A percentile compares a stretch with the other conserved stretches of the same genome.
Conservation (phyloP, 2,797 vertebrate species). For the Helostoma temminkii region DNA sequence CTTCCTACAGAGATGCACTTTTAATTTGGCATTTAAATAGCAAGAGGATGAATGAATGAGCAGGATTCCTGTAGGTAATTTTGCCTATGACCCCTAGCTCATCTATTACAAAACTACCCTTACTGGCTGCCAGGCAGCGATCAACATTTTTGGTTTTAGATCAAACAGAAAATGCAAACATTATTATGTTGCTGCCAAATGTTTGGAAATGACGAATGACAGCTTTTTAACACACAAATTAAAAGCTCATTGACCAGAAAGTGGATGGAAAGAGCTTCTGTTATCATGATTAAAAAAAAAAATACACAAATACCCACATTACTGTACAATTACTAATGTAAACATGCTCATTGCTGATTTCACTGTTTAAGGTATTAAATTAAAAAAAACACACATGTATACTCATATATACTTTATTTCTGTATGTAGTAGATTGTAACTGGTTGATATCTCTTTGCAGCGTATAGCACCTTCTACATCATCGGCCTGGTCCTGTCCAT, state of each 20-base stretch:
- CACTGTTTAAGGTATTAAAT: too few species aligned
- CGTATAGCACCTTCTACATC: slow-evolving; percentile 97
- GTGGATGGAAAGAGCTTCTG: too few species aligned
- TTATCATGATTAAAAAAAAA: too few species aligned
- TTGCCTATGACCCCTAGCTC: background rate
- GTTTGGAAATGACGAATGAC: background rate
- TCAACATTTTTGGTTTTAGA: slow-evolving; percentile 11
- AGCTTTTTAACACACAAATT: background rate
- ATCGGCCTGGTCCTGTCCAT: slow-evolving; percentile 95
- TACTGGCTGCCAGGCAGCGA: slow-evolving; percentile 7
- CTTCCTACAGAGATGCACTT: too few species aligned
- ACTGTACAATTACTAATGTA: too few species aligned
- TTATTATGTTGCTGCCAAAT: background rate
- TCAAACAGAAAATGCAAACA: background rate
- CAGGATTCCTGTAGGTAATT: background rate
- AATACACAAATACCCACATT: too few species aligned
- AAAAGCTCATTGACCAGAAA: too few species aligned
- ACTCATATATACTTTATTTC: background rate
- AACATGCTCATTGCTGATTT: too few species aligned
- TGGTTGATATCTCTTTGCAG: slow-evolving; percentile 70
- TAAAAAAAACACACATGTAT: too few species aligned
- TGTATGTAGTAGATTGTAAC: background rate
- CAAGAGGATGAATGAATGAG: too few species aligned
- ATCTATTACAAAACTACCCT: slow-evolving; percentile 10
- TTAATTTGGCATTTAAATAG: background rate